Evolutionary conservation across 2,888 invertebrate species (phyloP).

Genomic region (Synanthedon formicaeformis): DNA sequence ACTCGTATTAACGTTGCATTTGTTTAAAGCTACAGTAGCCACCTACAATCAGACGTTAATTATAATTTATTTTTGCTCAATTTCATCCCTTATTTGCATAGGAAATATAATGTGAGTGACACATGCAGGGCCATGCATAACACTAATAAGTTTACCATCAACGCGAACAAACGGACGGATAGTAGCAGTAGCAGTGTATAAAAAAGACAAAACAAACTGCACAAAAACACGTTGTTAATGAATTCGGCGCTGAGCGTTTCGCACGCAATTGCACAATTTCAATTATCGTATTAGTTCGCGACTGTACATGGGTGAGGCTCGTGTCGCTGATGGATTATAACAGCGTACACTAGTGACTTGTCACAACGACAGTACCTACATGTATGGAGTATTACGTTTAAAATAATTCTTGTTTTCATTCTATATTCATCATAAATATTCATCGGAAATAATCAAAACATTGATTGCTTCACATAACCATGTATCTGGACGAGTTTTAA

Average conservation of each 20-base stretch:
- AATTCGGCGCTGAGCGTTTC: slow-evolving; percentile 59
- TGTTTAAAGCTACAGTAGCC: too few relatives aligned
- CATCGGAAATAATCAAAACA: slow-evolving; percentile 1
- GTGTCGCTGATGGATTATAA: slow-evolving; percentile 33
- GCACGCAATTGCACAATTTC: slow-evolving; percentile 72
- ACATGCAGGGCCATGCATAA: slow-evolving; percentile 20
- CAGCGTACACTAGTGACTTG: slow-evolving; percentile 18
- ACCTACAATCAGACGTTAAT: too few relatives aligned
- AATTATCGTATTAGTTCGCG: slow-evolving; percentile 67
- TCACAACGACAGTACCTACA: slow-evolving; percentile 19
- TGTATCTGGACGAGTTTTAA: slow-evolving; percentile 21
- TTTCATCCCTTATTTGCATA: too few relatives aligned
- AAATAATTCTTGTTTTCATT: too few relatives aligned
- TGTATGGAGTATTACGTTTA: neutral
- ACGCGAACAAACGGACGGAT: slow-evolving; percentile 4
- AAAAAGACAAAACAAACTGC: slow-evolving; percentile 36
- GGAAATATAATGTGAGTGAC: too few relatives aligned
- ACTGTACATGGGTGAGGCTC: slow-evolving; percentile 19
- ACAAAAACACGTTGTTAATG: slow-evolving; percentile 57
- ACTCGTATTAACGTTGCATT: too few relatives aligned
- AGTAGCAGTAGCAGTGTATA: slow-evolving; percentile 10
- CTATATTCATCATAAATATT: slow-evolving; percentile 3
- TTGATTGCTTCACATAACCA: neutral
- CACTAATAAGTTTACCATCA: slow-evolving; percentile 45
- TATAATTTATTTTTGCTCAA: too few relatives aligned